Evolutionary conservation across 2,113 vertebrate genomes (phyloP), one percentile per base, ranked within the genome.

Genomic region (Aythya baeri): DNA sequence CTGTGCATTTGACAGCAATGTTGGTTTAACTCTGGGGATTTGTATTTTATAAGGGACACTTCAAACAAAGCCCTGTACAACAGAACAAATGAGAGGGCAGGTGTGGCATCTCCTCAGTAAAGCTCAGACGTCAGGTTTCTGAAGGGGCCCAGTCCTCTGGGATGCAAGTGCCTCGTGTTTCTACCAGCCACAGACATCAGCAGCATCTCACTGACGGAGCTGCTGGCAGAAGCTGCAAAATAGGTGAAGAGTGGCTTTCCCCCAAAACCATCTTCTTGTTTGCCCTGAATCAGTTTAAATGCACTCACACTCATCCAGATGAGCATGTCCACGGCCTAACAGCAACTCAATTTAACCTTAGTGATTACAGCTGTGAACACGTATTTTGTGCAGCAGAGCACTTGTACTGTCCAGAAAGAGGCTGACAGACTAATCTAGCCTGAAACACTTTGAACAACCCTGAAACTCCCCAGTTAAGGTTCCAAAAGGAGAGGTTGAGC

Each of bases 361-460:
- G 31, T 2, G 22, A 54, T 3, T 43, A 18, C 8, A 1, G 2
- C 55, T 10, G 12, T 11, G 22, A 23, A 54, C 1, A 2, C 49
- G 31, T 3, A 21, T 0, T 0, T 32, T 25, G 14, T n/a, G 27
- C 0, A 0, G 50, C 49, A 4, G 1, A 11, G 65, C 49, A 58
- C 41, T 15, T 16, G 13, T 55, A 59, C 76, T 58, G 21, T 65
- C 14, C 20, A 55, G 17, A 62, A n/a, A n/a, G 13, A 55, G n/a
- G 65, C 10, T 20, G 58, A 4, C 1, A 1, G 13, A 11, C 63
- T 20, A 7, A 38, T 20, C 26, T 34, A 15, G 38, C 44, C 14
- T 2, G 1, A 8, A 89, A 7, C 20, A 11, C 46, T 75, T 21
- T 0, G 43, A 20, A 23, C 27, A 11, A 17, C 38, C 22, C 22